Percentiles rank a stretch among this genome's conserved stretches.
These are phyloP conservation scores for Erebia epiphron DNA, from an alignment of 2,888 invertebrate genomes.

Conservation along the genomic window DNA sequence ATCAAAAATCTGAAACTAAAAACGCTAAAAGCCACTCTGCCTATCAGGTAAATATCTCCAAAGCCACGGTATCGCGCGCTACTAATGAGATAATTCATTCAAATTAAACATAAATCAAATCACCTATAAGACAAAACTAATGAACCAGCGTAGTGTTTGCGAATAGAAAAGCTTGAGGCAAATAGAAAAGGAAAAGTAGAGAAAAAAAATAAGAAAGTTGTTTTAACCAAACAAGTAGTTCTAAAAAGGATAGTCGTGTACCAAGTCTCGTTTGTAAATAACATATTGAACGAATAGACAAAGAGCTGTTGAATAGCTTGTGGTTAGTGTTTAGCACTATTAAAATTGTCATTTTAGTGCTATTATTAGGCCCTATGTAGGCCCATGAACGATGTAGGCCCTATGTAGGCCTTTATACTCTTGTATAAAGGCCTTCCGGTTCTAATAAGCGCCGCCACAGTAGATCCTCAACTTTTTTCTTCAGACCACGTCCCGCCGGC, in stretches of 20 bases:
- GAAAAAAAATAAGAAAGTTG: conserved; percentile 45
- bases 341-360: no score
- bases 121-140: conserved; percentile 1
- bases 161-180: conserved; percentile 12
- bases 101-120: conserved; percentile 14
- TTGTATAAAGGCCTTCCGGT: no score
- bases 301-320: not conserved
- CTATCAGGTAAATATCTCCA: not conserved
- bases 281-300: conserved; percentile 34
- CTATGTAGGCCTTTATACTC: no score
- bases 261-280: conserved; percentile 39
- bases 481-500: no score
- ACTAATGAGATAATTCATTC: conserved; percentile 13
- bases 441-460: no score
- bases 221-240: conserved; percentile 37
- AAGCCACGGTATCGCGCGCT: not conserved
- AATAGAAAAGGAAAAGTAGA: conserved; percentile 21
- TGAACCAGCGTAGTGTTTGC: conserved; percentile 1
- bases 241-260: conserved; percentile 56
- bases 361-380: no score
- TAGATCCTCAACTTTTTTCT: no score
- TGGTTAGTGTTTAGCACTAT: not conserved
- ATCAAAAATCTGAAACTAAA: not conserved
- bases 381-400: no score
- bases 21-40: not conserved